Conservation (phyloP, 2,113 vertebrate genomes). For the Neodontobutis hainanensis region DNA sequence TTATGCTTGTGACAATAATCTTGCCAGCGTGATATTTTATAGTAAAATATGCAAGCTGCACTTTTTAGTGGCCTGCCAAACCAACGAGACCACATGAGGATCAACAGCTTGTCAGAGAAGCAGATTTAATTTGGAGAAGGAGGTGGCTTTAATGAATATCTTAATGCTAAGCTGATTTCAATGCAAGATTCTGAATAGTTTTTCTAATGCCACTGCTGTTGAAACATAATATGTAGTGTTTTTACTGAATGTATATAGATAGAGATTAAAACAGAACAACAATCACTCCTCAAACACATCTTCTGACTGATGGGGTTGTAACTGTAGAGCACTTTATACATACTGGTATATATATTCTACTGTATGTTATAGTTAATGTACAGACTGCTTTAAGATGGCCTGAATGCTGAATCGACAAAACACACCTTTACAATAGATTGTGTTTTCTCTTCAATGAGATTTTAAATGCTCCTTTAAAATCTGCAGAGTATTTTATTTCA, state of each 20-base stretch:
- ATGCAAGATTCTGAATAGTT: constrained; percentile 12
- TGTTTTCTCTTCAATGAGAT: constrained; percentile 17
- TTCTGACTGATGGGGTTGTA: too few relatives aligned
- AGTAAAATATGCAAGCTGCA: constrained; percentile 25
- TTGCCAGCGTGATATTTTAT: constrained; percentile 34
- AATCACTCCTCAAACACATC: too few relatives aligned
- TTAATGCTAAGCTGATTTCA: constrained; percentile 33
- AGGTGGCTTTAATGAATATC: constrained; percentile 27
- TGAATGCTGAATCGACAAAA: constrained; percentile 41
- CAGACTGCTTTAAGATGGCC: constrained; percentile 17
- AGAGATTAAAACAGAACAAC: too few relatives aligned
- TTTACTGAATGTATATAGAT: too few relatives aligned
- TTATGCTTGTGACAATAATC: constrained; percentile 39
- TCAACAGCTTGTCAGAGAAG: constrained; percentile 26
- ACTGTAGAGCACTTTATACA: too few relatives aligned
- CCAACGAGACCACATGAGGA: constrained; percentile 10
- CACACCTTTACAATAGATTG: constrained; percentile 17
- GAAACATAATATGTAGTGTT: not conserved
- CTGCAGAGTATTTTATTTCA: constrained; percentile 34
- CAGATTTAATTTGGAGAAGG: constrained; percentile 32
- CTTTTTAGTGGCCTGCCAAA: constrained; percentile 34
- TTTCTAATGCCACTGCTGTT: constrained; percentile 4
- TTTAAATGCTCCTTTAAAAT: too few relatives aligned
- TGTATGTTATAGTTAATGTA: constrained; percentile 1
- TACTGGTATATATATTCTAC: too few relatives aligned